Evolutionary conservation across 2,888 invertebrate genomes (phyloP), one percentile per base, ranked within the genome.

Genomic region (Lamellibrachia satsuma): DNA sequence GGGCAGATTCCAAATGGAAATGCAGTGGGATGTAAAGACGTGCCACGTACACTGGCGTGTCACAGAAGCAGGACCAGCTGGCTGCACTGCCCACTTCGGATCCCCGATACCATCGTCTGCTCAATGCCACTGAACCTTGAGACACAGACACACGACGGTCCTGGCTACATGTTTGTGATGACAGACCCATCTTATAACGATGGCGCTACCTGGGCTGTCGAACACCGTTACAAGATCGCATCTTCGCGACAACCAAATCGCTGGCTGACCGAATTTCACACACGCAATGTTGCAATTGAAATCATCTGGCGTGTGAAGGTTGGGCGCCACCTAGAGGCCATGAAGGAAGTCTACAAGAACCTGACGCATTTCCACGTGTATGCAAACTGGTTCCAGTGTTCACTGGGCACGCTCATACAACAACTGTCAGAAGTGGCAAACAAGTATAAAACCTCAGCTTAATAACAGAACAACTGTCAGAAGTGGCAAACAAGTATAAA

Each of bases 151-250:
- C 91, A 91, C 15, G 94, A 94, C 6, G 93, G 94, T 7, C 94
- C 94, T 4, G 94, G 94, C n/a, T 94, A 93, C 92, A 93, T 94
- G 27, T 94, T 93, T 92, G 93, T 94, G 55, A 92, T 94, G 93
- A 94, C 94, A 3, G 93, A 94, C 93, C 93, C 93, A 7, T 52
- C 91, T 4, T 75, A 92, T 15, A 91, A 93, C 51, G 75, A 75
- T 2, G 92, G 92, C 39, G 92, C 93, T 39, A 92, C 94, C 6
- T 94, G 94, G 94, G 93, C 94, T 8, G 90, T 52, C 8, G 93
- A 94, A 55, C 92, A 94, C 57, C 92, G 93, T 39, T 94, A 93
- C 92, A 94, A 93, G 52, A 92, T 94, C n/a, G 93, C 94, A n/a
- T 94, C 94, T 6, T 94, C 94, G 9, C 91, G 93, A 15, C 92